Percentiles rank a stretch among this genome's conserved stretches.
phyloP scores from a whole-genome alignment of 2,888 invertebrate species.

The Drymonia ruficornis region DNA sequence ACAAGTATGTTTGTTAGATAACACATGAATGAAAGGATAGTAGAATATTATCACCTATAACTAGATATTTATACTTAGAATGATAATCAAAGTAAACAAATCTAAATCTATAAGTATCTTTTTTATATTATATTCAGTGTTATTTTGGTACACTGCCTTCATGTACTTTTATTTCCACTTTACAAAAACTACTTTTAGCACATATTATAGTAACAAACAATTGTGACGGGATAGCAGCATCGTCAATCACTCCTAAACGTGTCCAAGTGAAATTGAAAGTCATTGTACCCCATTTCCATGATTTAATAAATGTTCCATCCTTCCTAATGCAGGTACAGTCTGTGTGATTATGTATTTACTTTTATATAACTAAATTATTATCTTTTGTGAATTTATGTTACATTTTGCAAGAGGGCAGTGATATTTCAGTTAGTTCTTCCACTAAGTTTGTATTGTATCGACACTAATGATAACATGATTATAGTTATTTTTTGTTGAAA shows the following conservation, averaged over 20 bases:
- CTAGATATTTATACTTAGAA: slow-evolving; percentile 40
- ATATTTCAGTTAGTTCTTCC: slow-evolving; percentile 46
- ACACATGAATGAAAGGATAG: slow-evolving; percentile 29
- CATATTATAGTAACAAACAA: too few relatives aligned
- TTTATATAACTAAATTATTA: slow-evolving; percentile 16
- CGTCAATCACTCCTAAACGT: too few relatives aligned
- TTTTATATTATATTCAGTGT: slow-evolving; percentile 18
- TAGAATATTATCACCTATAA: slow-evolving; percentile 20
- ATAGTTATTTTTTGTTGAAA: slow-evolving; percentile 16
- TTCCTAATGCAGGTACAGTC: neutral
- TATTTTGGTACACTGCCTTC: slow-evolving; percentile 1
- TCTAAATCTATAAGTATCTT: slow-evolving; percentile 19
- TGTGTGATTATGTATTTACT: neutral
- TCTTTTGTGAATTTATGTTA: neutral
- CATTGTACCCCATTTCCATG: neutral
- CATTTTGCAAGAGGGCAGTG: slow-evolving; percentile 23
- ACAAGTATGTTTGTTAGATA: neutral
- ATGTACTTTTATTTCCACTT: neutral
- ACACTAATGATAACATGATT: neutral
- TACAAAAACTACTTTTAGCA: neutral
- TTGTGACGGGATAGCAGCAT: too few relatives aligned
- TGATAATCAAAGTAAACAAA: slow-evolving; percentile 20
- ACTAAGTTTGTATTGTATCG: slow-evolving; percentile 28
- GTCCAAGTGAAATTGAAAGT: neutral
- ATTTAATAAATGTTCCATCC: neutral